Conservation (phyloP, 2,888 invertebrate genomes). For the Amblyjoppa fuscipennis region DNA sequence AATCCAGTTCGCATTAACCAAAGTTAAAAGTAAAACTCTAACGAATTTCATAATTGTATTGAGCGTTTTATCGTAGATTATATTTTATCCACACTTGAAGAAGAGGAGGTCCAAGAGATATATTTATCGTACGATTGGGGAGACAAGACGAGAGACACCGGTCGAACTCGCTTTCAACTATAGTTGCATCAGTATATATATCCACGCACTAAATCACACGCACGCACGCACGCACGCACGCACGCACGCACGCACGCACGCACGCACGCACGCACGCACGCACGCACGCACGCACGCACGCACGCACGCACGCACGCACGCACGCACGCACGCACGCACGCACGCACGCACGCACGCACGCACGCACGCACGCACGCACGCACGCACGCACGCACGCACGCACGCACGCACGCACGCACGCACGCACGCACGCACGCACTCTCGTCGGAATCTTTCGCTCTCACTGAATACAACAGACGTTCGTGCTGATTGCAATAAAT, state of each 20-base stretch:
- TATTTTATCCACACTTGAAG: slow-evolving; percentile 12
- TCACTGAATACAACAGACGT: slow-evolving; percentile 22
- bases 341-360: too few relatives aligned
- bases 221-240: too few relatives aligned
- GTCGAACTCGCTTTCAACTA: slow-evolving; percentile 38
- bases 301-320: too few relatives aligned
- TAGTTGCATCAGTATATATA: slow-evolving; percentile 40
- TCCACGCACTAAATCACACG: neutral
- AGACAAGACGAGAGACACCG: neutral
- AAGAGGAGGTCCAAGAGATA: slow-evolving; percentile 22
- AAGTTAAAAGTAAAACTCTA: neutral
- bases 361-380: too few relatives aligned
- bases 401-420: too few relatives aligned
- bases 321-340: too few relatives aligned
- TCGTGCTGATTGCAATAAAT: slow-evolving; percentile 12
- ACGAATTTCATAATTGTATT: slow-evolving; percentile 14
- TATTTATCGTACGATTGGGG: slow-evolving; percentile 31
- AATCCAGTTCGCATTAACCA: slow-evolving; percentile 3
- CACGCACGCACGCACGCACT: too few relatives aligned
- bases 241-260: too few relatives aligned
- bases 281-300: too few relatives aligned
- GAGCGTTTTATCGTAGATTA: slow-evolving; percentile 36
- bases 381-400: too few relatives aligned
- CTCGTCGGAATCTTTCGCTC: slow-evolving; percentile 15
- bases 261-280: too few relatives aligned